Conservation (phyloP, 2,113 vertebrate genomes). For the Lepisosteus osseus region DNA sequence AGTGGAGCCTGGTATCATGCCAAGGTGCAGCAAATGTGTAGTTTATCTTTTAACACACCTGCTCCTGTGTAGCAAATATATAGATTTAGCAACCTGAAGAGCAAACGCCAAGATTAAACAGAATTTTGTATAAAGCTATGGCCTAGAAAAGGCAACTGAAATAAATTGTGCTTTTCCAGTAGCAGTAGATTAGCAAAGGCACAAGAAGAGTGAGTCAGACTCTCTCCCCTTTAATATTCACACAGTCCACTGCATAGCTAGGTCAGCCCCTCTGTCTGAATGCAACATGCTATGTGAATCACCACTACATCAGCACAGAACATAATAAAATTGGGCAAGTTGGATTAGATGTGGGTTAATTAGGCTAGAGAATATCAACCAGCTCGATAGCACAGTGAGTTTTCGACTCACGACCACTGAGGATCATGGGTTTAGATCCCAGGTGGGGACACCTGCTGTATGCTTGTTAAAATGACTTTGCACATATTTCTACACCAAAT, state of each 20-base stretch:
- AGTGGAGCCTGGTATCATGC: not conserved
- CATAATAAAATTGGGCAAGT: too few species aligned
- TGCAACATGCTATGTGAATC: conserved; percentile 48
- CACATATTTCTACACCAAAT: too few species aligned
- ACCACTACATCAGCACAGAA: too few species aligned
- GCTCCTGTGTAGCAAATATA: not conserved
- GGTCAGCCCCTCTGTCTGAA: conserved; percentile 58
- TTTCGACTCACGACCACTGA: too few species aligned
- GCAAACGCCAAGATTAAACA: conserved; percentile 6
- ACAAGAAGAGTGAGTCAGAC: conserved; percentile 16
- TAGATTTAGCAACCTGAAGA: not conserved
- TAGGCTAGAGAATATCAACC: too few species aligned
- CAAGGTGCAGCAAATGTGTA: not conserved
- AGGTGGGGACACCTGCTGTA: too few species aligned
- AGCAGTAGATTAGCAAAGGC: not conserved
- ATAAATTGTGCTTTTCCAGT: conserved; percentile 14
- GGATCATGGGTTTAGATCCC: too few species aligned
- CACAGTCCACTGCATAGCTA: conserved; percentile 65
- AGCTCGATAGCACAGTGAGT: too few species aligned
- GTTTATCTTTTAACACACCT: conserved; percentile 5
- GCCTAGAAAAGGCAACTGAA: conserved; percentile 27
- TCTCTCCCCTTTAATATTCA: conserved; percentile 37
- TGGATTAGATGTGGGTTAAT: too few species aligned
- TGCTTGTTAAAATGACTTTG: too few species aligned
- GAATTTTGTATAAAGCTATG: conserved; percentile 20